Conservation (phyloP, 2,797 vertebrate genomes). For the Thamnophis elegans region DNA sequence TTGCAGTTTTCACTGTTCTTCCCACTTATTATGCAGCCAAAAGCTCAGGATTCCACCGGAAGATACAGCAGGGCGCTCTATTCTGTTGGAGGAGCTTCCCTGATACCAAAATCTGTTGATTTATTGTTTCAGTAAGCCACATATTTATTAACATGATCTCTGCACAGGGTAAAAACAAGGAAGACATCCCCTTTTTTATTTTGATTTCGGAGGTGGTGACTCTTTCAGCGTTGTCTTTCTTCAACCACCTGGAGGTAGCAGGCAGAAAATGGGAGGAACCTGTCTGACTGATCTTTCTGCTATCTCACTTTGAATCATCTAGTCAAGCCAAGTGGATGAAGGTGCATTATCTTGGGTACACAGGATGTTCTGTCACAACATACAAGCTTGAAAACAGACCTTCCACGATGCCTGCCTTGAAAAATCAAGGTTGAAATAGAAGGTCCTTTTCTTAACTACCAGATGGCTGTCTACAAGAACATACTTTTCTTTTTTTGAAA, state of each 20-base stretch:
- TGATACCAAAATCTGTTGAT: background rate
- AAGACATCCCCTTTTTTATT: background rate
- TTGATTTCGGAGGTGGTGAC: conserved; percentile 10
- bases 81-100: background rate
- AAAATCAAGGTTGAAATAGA: conserved; percentile 61
- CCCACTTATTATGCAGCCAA: background rate
- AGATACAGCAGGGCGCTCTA: background rate
- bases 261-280: background rate
- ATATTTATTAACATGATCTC: background rate
- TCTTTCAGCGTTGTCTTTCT: conserved; percentile 10
- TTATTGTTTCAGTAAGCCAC: background rate
- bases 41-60: background rate
- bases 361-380: conserved; percentile 43
- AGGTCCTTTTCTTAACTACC: conserved; percentile 61
- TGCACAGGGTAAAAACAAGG: background rate
- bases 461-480: conserved; percentile 63
- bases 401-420: conserved; percentile 45
- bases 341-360: conserved; percentile 17
- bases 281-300: background rate
- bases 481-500: conserved; percentile 58
- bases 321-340: conserved; percentile 16
- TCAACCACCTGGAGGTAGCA: conserved; percentile 1
- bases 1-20: background rate
- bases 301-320: conserved; percentile 25
- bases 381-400: conserved; percentile 51